phyloP scores from a whole-genome alignment of 2,113 vertebrate genomes.

The Rutilus rutilus region DNA sequence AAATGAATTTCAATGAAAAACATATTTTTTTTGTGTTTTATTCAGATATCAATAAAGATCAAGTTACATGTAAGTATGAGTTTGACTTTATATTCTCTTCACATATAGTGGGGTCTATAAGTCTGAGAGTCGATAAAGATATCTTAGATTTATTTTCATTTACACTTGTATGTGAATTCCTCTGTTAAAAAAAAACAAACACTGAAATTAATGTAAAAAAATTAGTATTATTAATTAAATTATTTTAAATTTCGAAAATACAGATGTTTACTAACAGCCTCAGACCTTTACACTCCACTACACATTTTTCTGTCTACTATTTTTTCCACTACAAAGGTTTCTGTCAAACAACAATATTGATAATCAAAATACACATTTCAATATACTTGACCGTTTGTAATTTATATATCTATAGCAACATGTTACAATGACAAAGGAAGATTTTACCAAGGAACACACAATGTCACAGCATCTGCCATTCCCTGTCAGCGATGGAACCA shows the following conservation, averaged over 20 bases:
- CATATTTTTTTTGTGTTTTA: constrained; percentile 64
- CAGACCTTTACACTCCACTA: neutral
- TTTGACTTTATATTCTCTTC: neutral
- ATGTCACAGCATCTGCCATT: constrained; percentile 79
- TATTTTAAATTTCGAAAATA: neutral
- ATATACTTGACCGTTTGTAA: neutral
- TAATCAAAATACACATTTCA: neutral
- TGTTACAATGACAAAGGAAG: constrained; percentile 85
- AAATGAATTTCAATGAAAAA: neutral
- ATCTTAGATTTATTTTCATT: neutral
- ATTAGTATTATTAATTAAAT: neutral
- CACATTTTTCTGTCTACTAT: too few species aligned
- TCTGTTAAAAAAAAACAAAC: neutral
- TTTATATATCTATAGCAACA: constrained; percentile 66
- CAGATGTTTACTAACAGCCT: neutral
- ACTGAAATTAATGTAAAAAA: neutral
- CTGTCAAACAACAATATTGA: neutral
- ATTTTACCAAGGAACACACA: constrained; percentile 83
- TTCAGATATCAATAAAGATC: constrained; percentile 88
- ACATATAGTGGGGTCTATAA: neutral
- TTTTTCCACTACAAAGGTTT: too few species aligned
- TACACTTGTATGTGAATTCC: neutral
- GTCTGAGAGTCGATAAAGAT: neutral
- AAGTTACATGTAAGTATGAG: constrained; percentile 90
- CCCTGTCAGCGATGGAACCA: constrained; percentile 86